A percentile compares a stretch with the other conserved stretches of the same genome.
Conservation (phyloP, 2,113 vertebrate species). For the Trinectes maculatus region DNA sequence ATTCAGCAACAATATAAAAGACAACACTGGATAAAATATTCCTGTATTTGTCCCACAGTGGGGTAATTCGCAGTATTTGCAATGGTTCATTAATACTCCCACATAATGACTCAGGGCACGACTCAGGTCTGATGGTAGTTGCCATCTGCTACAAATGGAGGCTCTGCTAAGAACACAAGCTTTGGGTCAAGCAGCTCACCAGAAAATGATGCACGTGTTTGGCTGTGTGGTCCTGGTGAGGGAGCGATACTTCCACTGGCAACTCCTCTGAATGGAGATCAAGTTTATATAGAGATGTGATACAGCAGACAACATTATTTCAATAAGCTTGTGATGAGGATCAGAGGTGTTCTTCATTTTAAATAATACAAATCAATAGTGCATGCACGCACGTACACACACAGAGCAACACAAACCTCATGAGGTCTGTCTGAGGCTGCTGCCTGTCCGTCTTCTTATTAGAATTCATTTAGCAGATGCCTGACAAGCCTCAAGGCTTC, state of each 20-base stretch:
- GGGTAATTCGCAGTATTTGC: too few relatives aligned
- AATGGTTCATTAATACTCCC: too few relatives aligned
- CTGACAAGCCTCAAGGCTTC: slow-evolving; percentile 9
- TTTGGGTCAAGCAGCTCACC: not conserved
- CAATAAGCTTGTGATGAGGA: not conserved
- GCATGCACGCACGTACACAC: not conserved
- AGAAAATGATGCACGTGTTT: not conserved
- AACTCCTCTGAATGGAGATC: not conserved
- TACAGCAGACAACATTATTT: not conserved
- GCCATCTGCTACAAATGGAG: too few relatives aligned
- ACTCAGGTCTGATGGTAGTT: too few relatives aligned
- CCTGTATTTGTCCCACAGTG: not conserved
- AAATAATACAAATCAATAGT: too few relatives aligned
- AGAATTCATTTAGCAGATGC: slow-evolving; percentile 48
- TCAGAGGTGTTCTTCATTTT: not conserved
- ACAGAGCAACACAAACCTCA: not conserved
- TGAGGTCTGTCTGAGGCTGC: not conserved
- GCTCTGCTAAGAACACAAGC: not conserved
- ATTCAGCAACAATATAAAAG: too few relatives aligned
- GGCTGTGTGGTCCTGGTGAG: not conserved
- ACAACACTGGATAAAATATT: too few relatives aligned
- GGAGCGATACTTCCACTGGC: not conserved
- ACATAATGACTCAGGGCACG: too few relatives aligned
- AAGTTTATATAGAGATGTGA: not conserved
- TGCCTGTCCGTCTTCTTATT: slow-evolving; percentile 29